Evolutionary conservation across 1,140 invertebrate species (phyloP), one percentile per base, ranked within the genome.

Genomic region (Gonatopus flavifemur): DNA sequence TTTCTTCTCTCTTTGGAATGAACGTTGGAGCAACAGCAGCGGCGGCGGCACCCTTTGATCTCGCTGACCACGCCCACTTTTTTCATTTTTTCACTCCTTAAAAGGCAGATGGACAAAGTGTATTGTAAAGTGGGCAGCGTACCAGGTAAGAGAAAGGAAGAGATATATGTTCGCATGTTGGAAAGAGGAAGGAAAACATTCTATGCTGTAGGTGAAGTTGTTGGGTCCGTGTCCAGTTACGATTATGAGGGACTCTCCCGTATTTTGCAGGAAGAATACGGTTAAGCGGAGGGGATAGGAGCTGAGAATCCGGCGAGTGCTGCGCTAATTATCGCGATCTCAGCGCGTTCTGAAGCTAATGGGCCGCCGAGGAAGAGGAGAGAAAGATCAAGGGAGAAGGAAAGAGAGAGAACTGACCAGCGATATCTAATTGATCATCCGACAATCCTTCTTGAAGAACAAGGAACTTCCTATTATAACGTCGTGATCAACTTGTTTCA

Each of bases 61-160:
- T 54, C 42, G 22, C 33, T 1, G 16, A 57, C 73, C 71, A 74
- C 74, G 74, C 74, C 76, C 69, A 62, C 72, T 75, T 78, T 78
- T 78, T 77, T 76, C 70, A 73, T 78, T 78, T 76, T 78, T 78
- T 76, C 73, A 72, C 73, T 76, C 76, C 73, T 76, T 78, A 76
- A 78, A 78, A 76, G 76, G 76, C 73, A 78, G 76, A 78, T 76
- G 76, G 76, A 78, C 74, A 76, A 76, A 78, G 74, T 78, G 75
- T 78, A 78, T 78, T 78, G 76, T 78, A 78, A 78, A 78, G 76
- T 78, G 72, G 75, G 74, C 75, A 77, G 75, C 75, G 64, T 62
- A 66, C 62, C 43, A 55, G 32, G 50, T 38, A 55, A 62, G 57
- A 62, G 47, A 21, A 18, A 32, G 10, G n/a, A 9, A 24, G 24